Conservation (phyloP, 1,140 invertebrate genomes). For the Euglossa dilemma region DNA sequence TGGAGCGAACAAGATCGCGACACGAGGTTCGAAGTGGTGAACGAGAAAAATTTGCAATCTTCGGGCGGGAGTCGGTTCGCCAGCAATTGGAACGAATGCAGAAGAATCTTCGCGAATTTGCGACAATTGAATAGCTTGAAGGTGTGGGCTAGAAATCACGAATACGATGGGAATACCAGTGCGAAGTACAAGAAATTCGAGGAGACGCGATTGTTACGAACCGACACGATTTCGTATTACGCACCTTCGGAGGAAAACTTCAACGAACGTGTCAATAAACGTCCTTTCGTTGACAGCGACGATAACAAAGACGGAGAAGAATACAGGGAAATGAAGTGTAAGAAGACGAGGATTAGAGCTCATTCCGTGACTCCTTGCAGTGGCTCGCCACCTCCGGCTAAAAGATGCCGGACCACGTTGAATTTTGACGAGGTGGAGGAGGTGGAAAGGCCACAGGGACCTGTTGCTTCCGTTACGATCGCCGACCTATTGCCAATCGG, state of each 20-base stretch:
- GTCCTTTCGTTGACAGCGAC: not conserved
- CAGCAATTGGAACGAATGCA: constrained; percentile 42
- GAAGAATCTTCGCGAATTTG: constrained; percentile 8
- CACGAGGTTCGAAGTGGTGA: not conserved
- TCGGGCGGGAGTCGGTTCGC: not conserved
- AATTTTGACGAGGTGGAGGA: constrained; percentile 38
- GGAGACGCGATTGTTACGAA: not conserved
- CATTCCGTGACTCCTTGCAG: constrained; percentile 26
- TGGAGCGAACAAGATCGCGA: too few relatives aligned
- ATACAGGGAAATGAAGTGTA: not conserved
- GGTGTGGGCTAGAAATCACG: not conserved
- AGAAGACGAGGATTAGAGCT: not conserved
- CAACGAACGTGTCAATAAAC: not conserved
- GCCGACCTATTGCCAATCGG: not conserved
- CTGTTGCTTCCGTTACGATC: not conserved
- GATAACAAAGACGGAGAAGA: not conserved
- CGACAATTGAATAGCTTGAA: not conserved
- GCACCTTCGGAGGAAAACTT: not conserved
- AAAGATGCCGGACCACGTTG: constrained; percentile 34
- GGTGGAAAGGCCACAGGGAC: not conserved
- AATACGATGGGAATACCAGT: not conserved
- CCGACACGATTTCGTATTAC: not conserved
- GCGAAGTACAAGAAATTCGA: not conserved
- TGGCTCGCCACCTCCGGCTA: constrained; percentile 8
- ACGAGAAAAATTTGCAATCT: constrained; percentile 12